Evolutionary conservation across 1,140 invertebrate genomes (phyloP).

Genomic region (Chlorops oryzae): DNA sequence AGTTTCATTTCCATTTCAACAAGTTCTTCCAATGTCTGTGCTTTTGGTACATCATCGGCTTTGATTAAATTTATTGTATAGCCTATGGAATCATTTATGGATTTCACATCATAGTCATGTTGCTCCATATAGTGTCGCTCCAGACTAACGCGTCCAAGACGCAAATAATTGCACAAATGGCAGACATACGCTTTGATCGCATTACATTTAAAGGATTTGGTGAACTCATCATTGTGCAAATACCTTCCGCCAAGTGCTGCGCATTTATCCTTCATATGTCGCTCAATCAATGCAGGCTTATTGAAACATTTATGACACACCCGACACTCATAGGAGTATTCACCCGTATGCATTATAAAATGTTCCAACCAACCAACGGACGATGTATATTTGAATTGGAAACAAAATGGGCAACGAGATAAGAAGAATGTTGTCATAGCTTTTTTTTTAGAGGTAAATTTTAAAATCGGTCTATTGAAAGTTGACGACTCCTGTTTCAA

Average conservation of each 20-base stretch:
- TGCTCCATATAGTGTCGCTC: slow-evolving; percentile 50
- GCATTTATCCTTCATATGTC: slow-evolving; percentile 14
- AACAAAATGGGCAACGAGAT: slow-evolving; percentile 33
- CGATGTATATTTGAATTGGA: not conserved
- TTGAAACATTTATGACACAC: slow-evolving; percentile 40
- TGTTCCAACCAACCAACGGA: slow-evolving; percentile 50
- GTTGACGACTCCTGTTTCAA: slow-evolving; percentile 22
- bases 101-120: slow-evolving; percentile 37
- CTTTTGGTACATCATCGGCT: not conserved
- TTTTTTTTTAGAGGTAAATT: no score
- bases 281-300: not conserved
- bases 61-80: slow-evolving; percentile 15
- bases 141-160: slow-evolving; percentile 50
- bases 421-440: no score
- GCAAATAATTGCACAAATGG: slow-evolving; percentile 56
- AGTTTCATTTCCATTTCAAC: slow-evolving; percentile 2
- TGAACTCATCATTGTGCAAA: no score
- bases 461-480: no score
- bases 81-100: not conserved
- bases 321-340: slow-evolving; percentile 55
- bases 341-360: slow-evolving; percentile 58
- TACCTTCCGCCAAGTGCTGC: no score
- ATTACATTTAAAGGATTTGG: no score
- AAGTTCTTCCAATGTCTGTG: not conserved
- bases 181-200: slow-evolving; percentile 49